Percentiles rank a stretch among this genome's conserved stretches.
Evolutionary conservation across 1,140 invertebrate species (phyloP).

Genomic region (Macrobrachium nipponense): DNA sequence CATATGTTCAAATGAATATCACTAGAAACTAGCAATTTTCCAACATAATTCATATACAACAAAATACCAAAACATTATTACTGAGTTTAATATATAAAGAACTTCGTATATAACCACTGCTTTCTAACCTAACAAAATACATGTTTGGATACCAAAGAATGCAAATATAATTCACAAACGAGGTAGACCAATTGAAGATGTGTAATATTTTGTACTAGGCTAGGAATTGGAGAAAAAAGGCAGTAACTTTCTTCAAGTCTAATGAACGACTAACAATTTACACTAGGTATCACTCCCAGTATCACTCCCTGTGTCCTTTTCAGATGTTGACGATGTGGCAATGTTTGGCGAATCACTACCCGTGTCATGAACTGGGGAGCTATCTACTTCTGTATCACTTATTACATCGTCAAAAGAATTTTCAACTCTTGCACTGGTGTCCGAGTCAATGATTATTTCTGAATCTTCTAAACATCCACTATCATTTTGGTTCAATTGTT

Average conservation of each 20-base stretch:
- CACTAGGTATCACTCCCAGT: conserved; percentile 38
- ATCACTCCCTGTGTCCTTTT: conserved; percentile 50
- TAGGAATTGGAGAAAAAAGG: background rate
- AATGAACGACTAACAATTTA: background rate
- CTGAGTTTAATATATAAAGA: no score
- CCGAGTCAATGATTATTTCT: conserved; percentile 44
- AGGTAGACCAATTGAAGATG: no score
- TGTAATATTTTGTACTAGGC: conserved; percentile 2
- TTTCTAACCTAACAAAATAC: no score
- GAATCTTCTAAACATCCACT: conserved; percentile 17
- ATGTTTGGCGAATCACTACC: conserved; percentile 44
- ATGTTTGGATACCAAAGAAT: no score
- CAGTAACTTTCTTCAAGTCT: background rate
- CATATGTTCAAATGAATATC: no score
- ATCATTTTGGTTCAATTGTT: background rate
- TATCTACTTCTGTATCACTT: conserved; percentile 43
- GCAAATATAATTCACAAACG: no score
- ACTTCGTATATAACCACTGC: no score
- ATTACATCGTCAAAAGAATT: conserved; percentile 37
- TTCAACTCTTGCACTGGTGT: conserved; percentile 41
- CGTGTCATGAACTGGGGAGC: conserved; percentile 38
- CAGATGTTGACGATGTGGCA: conserved; percentile 43
- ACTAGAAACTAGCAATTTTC: no score
- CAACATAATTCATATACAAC: no score
- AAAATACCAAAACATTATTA: no score